These are phyloP conservation scores for Rhinoraja longicauda DNA, from an alignment of 2,797 vertebrate species.

Conservation along the genomic window DNA sequence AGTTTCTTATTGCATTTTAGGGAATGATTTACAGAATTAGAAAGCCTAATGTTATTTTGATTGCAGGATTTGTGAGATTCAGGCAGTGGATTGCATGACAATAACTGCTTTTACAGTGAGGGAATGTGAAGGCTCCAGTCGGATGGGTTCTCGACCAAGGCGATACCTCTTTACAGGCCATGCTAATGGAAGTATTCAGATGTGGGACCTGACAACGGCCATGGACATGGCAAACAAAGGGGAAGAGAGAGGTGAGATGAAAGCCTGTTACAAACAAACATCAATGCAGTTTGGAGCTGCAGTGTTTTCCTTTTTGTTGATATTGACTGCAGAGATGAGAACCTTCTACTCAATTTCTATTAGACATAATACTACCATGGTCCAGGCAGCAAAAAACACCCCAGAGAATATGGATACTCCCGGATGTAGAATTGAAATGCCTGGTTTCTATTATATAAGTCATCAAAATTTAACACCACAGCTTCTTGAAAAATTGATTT, in stretches of 20 bases:
- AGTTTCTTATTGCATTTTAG: not conserved
- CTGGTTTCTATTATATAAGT: not conserved
- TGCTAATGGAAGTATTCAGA: slow-evolving; percentile 92
- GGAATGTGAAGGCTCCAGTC: slow-evolving; percentile 91
- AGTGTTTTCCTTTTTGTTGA: not conserved
- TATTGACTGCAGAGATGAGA: not conserved
- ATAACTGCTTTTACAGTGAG: slow-evolving; percentile 88
- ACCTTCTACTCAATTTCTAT: not conserved
- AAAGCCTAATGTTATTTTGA: slow-evolving; percentile 21
- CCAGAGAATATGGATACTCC: not conserved
- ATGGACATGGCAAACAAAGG: slow-evolving; percentile 90
- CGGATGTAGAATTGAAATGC: not conserved
- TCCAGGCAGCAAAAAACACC: too few species aligned
- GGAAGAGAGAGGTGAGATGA: slow-evolving; percentile 68
- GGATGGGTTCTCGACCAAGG: slow-evolving; percentile 90
- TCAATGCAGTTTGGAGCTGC: not conserved
- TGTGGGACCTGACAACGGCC: slow-evolving; percentile 97
- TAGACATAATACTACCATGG: not conserved
- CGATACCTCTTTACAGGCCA: slow-evolving; percentile 94
- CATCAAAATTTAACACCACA: not conserved
- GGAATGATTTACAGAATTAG: not conserved
- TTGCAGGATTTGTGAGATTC: slow-evolving; percentile 89
- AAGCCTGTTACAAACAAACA: not conserved
- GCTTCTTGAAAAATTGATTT: not conserved
- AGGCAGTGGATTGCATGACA: slow-evolving; percentile 88